Conservation (phyloP, 2,797 vertebrate species). For the Capromys pilorides region DNA sequence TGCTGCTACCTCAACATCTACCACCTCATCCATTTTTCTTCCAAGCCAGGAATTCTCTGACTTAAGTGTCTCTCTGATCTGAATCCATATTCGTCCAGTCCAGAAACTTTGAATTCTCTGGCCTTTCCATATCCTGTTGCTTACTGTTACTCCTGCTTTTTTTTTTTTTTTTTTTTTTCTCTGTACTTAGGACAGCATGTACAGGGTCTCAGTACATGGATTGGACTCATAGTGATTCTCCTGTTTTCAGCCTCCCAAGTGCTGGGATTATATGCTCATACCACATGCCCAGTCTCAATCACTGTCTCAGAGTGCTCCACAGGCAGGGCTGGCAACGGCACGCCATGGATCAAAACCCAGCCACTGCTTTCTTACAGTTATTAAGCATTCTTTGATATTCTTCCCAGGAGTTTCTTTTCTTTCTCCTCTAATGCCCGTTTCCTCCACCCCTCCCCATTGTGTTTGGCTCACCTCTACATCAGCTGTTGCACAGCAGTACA, state of each 20-base stretch:
- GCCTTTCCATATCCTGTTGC: background rate
- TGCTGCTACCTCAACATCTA: background rate
- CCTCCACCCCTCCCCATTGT: background rate
- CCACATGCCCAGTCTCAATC: too few relatives aligned
- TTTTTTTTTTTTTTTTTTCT: too few relatives aligned
- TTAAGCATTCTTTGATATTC: background rate
- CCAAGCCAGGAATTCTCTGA: background rate
- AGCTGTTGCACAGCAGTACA: background rate
- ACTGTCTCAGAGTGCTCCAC: too few relatives aligned
- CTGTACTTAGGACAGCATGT: too few relatives aligned
- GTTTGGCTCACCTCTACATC: background rate
- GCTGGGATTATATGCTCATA: too few relatives aligned
- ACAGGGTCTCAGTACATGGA: too few relatives aligned
- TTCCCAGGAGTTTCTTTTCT: background rate
- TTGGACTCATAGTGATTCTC: too few relatives aligned
- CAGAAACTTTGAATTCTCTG: conserved; percentile 11
- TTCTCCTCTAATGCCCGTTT: background rate
- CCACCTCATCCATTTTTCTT: background rate
- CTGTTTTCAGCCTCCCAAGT: too few relatives aligned
- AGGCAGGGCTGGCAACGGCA: too few relatives aligned
- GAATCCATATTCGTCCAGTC: background rate
- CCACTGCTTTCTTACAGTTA: background rate
- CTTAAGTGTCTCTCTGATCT: background rate
- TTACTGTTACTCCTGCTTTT: background rate
- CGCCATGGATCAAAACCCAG: too few relatives aligned